Base-by-base conservation (phyloP, 1,140 invertebrate genomes). In the Heliconius melpomene region DNA sequence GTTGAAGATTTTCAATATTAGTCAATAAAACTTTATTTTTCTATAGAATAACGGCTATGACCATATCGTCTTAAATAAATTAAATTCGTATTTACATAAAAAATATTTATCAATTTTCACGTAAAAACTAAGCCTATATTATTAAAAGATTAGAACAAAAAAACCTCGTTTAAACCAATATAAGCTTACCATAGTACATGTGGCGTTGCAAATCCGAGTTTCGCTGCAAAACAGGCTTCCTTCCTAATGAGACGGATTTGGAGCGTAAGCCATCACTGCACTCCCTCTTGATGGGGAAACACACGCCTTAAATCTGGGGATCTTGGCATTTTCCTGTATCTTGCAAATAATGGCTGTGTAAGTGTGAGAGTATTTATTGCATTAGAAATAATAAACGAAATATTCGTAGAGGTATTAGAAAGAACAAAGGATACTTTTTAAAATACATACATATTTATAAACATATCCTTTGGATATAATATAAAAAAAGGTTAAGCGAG, bases 181-280 rank as follows among this genome's bases (percentile, higher is more conserved):
- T 23, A 72, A 77, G 66, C 75, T 66, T 70, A 52, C 40, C 75
- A 66, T 20, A 70, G 57, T 74, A 81, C 60, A 66, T 72, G 79
- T 77, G 76, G 70, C 79, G 73, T 73, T 74, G 72, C 46, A 81
- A 75, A 80, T 80, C 75, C 79, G 75, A 73, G 75, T 80, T 70
- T 80, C 76, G 72, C 75, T 74, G 79, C 79, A 80, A 80, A 74
- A 66, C 75, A 72, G 79, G 76, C 75, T 75, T 76, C 75, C 79
- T 80, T 77, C 57, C 79, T 80, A 80, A 80, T 80, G 79, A 80
- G 79, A 73, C 36, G 75, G 79, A 80, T 80, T 77, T 80, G 26
- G 79, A 77, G 79, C 79, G 79, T 77, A 80, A 77, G 79, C 79
- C 75, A 74, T 80, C 79, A 74, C 75, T 77, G 75, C 79, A 80